A percentile compares a stretch with the other conserved stretches of the same genome.
phyloP scores from a whole-genome alignment of 2,888 invertebrate genomes.

The Unio pictorum region DNA sequence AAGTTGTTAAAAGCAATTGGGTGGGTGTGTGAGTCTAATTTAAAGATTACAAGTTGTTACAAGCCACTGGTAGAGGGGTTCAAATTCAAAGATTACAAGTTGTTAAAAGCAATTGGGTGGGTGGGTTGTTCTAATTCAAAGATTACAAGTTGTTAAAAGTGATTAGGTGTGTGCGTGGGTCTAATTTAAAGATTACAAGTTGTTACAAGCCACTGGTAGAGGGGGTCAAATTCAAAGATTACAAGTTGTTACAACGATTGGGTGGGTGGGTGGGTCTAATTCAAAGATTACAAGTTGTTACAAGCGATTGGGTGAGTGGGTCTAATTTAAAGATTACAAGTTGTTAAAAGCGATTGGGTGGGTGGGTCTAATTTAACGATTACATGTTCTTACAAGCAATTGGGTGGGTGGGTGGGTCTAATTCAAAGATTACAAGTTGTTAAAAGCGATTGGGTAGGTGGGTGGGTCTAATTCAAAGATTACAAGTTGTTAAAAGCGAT shows the following conservation, averaged over 20 bases:
- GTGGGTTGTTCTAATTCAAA: conserved; percentile 12
- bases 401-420: too few species aligned
- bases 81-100: not conserved
- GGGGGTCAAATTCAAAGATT: conserved; percentile 6
- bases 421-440: too few species aligned
- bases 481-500: too few species aligned
- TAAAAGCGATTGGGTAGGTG: too few species aligned
- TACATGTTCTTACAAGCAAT: too few species aligned
- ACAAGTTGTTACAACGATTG: not conserved
- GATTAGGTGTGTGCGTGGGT: too few species aligned
- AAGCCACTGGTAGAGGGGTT: not conserved
- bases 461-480: too few species aligned
- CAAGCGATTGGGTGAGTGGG: conserved; percentile 43
- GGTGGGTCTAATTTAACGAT: too few species aligned
- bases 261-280: too few species aligned
- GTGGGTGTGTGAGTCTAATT: conserved; percentile 19
- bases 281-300: not conserved
- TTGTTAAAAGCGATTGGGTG: conserved; percentile 17
- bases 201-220: conserved; percentile 42
- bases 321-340: not conserved
- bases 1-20: conserved; percentile 37
- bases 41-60: not conserved
- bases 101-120: conserved; percentile 41
- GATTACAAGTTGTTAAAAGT: not conserved
- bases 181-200: not conserved